Evolutionary conservation across 2,797 vertebrate genomes (phyloP).

Genomic region (Acrocephalus scirpaceus): DNA sequence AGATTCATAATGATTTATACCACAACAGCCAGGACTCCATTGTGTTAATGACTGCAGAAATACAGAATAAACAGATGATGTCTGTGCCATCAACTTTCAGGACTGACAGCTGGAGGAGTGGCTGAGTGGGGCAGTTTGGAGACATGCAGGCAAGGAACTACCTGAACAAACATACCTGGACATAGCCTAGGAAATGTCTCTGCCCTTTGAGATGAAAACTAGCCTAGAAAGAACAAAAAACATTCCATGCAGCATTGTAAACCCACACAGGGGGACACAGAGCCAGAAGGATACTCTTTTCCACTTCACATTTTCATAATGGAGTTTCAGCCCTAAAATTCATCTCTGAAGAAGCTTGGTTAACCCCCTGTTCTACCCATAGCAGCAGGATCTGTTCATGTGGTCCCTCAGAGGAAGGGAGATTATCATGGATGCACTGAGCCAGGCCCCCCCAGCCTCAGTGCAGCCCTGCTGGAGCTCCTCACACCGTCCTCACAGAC

Average conservation of each 20-base stretch:
- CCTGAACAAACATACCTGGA: not conserved
- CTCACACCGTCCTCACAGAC: not conserved
- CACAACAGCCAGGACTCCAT: not conserved
- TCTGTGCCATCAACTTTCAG: not conserved
- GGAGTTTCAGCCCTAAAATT: not conserved
- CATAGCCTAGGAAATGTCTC: not conserved
- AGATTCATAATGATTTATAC: constrained; percentile 3
- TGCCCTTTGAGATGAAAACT: not conserved
- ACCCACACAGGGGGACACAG: not conserved
- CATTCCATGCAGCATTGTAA: not conserved
- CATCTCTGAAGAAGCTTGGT: not conserved
- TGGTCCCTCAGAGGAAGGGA: not conserved
- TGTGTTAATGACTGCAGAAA: not conserved
- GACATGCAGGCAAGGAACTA: not conserved
- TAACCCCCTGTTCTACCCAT: rapidly evolving
- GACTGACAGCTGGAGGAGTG: not conserved
- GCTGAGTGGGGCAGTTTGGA: not conserved
- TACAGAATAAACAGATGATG: not conserved
- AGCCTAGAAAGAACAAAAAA: not conserved
- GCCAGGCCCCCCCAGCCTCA: not conserved
- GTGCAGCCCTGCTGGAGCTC: not conserved
- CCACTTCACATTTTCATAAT: not conserved
- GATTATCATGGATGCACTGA: not conserved
- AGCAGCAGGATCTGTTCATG: not conserved
- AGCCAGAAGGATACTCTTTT: not conserved